Base-by-base conservation (phyloP, 2,888 invertebrate species). In the Zygaena filipendulae region DNA sequence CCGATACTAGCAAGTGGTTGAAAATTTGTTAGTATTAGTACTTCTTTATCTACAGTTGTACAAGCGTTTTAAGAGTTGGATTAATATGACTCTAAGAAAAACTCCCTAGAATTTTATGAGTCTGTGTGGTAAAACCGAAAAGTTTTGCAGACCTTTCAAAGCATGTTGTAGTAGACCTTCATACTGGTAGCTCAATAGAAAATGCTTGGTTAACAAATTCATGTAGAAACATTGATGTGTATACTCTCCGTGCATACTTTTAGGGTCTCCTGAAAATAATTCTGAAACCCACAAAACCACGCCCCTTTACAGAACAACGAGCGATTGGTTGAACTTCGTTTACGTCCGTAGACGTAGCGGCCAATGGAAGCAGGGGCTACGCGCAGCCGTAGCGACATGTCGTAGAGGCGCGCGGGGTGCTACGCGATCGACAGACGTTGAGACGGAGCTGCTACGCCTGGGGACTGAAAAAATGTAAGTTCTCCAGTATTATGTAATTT, bases 391-490 rank as follows among this genome's bases (percentile, higher is more conserved):
- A 53, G 59, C 59, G 39, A 49, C 51, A 48, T 52, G 51, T 33
- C 52, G 48, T 52, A 52, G 57, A 55, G 53, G 57, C 51, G 69
- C 50, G 74, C 69, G 68, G 69, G 71, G 68, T 32, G 66, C 67
- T 62, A 59, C 62, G 51, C 54, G 57, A 62, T 62, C 69, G 68
- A 67, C 75, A 75, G 75, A 75, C 63, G 69, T 59, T 59, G 61
- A 66, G 55, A 51, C 56, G 61, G 55, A 58, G 59, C 69, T 67
- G 69, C 69, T 63, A 59, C 67, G 62, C 59, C 63, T 55, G 59
- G 63, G 62, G 66, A 60, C 69, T 59, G 55, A 64, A 71, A 50
- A 61, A 62, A 72, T 72, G 77, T 77, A 50, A 77, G 77, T 74
- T 52, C 44, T 45, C 23, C 11, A 25, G 25, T 25, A 32, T 23